A percentile compares a stretch with the other conserved stretches of the same genome.
Conservation (phyloP, 2,113 vertebrate species). For the Notothenia rossii region DNA sequence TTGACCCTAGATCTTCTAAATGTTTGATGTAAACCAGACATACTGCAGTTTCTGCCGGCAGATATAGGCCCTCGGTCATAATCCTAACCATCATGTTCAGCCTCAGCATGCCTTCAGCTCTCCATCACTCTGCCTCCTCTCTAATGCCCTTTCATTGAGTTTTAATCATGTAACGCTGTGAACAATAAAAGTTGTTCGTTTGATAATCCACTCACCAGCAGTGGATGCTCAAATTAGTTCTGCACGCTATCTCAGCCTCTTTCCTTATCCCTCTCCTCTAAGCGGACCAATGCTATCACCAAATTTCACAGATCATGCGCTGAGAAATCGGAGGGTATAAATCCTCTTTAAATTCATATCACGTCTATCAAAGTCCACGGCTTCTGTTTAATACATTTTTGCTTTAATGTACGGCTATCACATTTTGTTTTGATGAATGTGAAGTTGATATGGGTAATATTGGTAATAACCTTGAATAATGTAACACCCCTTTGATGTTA, state of each 20-base stretch:
- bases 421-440: not conserved
- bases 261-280: constrained; percentile 63
- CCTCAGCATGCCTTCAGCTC: constrained; percentile 21
- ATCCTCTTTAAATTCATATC: constrained; percentile 74
- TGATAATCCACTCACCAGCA: constrained; percentile 76
- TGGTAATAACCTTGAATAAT: constrained; percentile 25
- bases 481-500: constrained; percentile 23
- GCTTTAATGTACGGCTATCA: constrained; percentile 29
- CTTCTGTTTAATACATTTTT: constrained; percentile 23
- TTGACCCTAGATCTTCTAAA: constrained; percentile 3
- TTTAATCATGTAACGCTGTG: constrained; percentile 51
- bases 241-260: constrained; percentile 60
- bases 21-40: not conserved
- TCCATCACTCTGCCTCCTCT: constrained; percentile 18
- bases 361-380: constrained; percentile 55
- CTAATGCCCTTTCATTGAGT: constrained; percentile 23
- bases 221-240: constrained; percentile 70
- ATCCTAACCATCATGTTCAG: constrained; percentile 60
- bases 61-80: constrained; percentile 27
- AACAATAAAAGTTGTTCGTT: constrained; percentile 69
- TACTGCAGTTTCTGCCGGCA: not conserved
- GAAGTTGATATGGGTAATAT: constrained; percentile 12
- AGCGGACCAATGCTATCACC: constrained; percentile 43
- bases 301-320: constrained; percentile 64
- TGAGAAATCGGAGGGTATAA: constrained; percentile 52